Evolutionary conservation across 2,797 vertebrate genomes (phyloP).

Genomic region (Acestrorhynchus altus): DNA sequence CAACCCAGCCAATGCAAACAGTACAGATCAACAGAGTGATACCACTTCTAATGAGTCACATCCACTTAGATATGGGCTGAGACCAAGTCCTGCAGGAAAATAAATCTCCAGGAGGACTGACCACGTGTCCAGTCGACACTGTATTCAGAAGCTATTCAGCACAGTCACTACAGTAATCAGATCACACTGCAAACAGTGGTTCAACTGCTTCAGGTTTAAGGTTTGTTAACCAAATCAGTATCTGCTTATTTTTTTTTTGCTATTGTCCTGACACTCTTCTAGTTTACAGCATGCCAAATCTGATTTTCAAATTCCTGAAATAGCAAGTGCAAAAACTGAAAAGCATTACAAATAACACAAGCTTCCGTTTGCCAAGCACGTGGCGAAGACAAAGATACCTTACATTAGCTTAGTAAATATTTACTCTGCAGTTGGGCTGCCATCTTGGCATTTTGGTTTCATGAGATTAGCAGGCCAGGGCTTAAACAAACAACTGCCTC

Average conservation of each 20-base stretch:
- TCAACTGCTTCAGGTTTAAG: too few species aligned
- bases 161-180: too few species aligned
- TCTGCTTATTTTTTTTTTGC: neutral
- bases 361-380: constrained; percentile 58
- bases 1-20: neutral
- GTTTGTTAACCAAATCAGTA: neutral
- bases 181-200: too few species aligned
- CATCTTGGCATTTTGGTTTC: constrained; percentile 43
- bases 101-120: neutral
- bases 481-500: constrained; percentile 74
- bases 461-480: constrained; percentile 51
- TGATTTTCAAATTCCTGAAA: neutral
- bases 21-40: neutral
- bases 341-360: constrained; percentile 8
- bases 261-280: neutral
- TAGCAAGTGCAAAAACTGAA: neutral
- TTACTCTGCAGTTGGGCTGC: constrained; percentile 66
- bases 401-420: constrained; percentile 71
- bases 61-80: neutral
- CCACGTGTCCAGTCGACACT: neutral
- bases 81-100: neutral
- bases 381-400: constrained; percentile 68
- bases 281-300: neutral
- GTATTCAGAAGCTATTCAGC: too few species aligned
- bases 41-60: neutral